Conservation (phyloP, 2,113 vertebrate genomes). For the Todiramphus chloris region DNA sequence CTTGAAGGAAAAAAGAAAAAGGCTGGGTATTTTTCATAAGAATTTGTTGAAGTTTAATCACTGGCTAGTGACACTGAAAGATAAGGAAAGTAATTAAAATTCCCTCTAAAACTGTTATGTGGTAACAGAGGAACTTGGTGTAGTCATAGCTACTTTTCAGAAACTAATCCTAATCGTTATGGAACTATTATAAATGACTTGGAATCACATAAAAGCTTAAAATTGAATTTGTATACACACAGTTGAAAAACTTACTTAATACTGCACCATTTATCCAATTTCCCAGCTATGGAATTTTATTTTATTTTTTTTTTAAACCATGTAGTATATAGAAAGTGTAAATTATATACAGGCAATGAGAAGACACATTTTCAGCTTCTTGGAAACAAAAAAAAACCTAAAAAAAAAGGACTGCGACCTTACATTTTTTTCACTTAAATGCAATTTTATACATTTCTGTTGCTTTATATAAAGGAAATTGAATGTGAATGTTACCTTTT, state of each 20-base stretch:
- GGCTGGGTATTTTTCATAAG: not conserved
- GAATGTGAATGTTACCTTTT: conserved; percentile 83
- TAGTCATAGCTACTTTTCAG: conserved; percentile 31
- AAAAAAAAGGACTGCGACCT: conserved; percentile 56
- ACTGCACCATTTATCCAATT: conserved; percentile 62
- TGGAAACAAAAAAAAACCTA: not conserved
- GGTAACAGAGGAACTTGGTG: conserved; percentile 17
- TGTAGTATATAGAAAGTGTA: conserved; percentile 66
- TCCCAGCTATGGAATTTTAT: conserved; percentile 48
- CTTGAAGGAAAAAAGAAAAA: conserved; percentile 50
- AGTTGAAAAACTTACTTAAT: conserved; percentile 50
- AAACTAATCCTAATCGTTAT: conserved; percentile 41
- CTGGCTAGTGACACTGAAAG: conserved; percentile 40
- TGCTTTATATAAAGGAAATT: conserved; percentile 77
- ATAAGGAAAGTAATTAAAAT: conserved; percentile 9
- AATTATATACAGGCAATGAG: conserved; percentile 71
- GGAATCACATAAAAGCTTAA: conserved; percentile 38
- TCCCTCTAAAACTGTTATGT: not conserved
- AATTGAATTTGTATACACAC: conserved; percentile 58
- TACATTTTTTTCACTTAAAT: conserved; percentile 73
- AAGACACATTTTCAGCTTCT: conserved; percentile 76
- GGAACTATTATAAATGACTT: conserved; percentile 14
- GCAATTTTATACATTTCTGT: conserved; percentile 78
- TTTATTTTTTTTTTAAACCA: conserved; percentile 41
- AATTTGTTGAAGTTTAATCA: not conserved